A percentile compares a stretch with the other conserved stretches of the same genome.
Evolutionary conservation across 2,888 invertebrate genomes (phyloP).

Genomic region (Mythimna pallens): DNA sequence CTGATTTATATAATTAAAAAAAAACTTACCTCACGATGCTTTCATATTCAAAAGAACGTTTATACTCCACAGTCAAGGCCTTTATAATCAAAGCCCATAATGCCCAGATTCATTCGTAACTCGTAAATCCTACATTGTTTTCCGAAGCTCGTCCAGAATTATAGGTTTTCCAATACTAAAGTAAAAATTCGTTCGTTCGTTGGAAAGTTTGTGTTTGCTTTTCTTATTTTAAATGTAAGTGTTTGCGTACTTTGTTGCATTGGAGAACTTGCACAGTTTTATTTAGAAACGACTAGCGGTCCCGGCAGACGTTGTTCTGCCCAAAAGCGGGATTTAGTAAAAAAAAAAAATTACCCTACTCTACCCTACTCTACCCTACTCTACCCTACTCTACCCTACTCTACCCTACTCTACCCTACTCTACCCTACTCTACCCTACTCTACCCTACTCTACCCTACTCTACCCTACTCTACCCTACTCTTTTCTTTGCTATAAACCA

Average conservation of each 20-base stretch:
- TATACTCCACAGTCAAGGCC: neutral
- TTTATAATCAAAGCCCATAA: neutral
- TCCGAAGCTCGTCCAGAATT: constrained; percentile 20
- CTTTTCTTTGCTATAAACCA: too few species aligned
- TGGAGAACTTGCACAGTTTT: constrained; percentile 29
- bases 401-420: too few species aligned
- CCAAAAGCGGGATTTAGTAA: too few species aligned
- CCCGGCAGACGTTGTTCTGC: too few species aligned
- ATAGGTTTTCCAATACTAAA: constrained; percentile 50
- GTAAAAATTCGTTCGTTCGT: constrained; percentile 12
- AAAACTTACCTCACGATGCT: too few species aligned
- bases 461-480: too few species aligned
- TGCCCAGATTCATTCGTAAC: neutral
- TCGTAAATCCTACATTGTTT: constrained; percentile 38
- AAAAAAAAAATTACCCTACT: too few species aligned
- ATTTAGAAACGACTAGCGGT: constrained; percentile 29
- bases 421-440: too few species aligned
- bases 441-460: too few species aligned
- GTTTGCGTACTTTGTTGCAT: constrained; percentile 37
- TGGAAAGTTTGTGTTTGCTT: constrained; percentile 15
- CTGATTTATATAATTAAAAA: too few species aligned
- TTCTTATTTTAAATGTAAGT: constrained; percentile 28
- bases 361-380: too few species aligned
- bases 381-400: too few species aligned
- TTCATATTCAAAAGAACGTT: neutral